Conservation (phyloP, 1,140 invertebrate species). For the Drosophila repletoides region DNA sequence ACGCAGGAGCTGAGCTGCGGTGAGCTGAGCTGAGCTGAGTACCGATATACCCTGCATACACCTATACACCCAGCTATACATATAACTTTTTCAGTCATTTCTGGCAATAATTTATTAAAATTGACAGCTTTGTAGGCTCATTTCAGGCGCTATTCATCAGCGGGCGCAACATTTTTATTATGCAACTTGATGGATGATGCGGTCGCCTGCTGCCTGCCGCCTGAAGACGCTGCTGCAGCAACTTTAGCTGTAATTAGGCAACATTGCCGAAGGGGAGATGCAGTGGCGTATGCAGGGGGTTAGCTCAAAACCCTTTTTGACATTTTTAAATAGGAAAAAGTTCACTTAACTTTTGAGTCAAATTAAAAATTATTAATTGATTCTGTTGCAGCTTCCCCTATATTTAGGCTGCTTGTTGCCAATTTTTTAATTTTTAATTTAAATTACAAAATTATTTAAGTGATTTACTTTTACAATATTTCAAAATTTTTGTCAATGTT, state of each 20-base stretch:
- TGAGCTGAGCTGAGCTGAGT: constrained; percentile 13
- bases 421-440: too few relatives aligned
- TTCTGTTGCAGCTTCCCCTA: too few relatives aligned
- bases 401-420: too few relatives aligned
- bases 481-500: too few relatives aligned
- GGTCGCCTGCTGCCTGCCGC: constrained; percentile 59
- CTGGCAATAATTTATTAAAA: constrained; percentile 81
- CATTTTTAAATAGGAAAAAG: too few relatives aligned
- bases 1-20: too few relatives aligned
- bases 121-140: constrained; percentile 82
- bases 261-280: constrained; percentile 23
- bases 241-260: constrained; percentile 74
- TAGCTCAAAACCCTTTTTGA: too few relatives aligned
- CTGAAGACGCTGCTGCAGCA: constrained; percentile 43
- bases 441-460: too few relatives aligned
- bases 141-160: constrained; percentile 82
- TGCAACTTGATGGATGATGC: constrained; percentile 81
- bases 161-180: constrained; percentile 78
- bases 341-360: too few relatives aligned
- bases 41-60: background rate
- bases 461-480: too few relatives aligned
- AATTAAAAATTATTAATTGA: too few relatives aligned
- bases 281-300: too few relatives aligned
- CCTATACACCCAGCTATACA: background rate
- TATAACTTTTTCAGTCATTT: constrained; percentile 42